Evolutionary conservation across 2,113 vertebrate genomes (phyloP).

Genomic region (Carassius carassius): DNA sequence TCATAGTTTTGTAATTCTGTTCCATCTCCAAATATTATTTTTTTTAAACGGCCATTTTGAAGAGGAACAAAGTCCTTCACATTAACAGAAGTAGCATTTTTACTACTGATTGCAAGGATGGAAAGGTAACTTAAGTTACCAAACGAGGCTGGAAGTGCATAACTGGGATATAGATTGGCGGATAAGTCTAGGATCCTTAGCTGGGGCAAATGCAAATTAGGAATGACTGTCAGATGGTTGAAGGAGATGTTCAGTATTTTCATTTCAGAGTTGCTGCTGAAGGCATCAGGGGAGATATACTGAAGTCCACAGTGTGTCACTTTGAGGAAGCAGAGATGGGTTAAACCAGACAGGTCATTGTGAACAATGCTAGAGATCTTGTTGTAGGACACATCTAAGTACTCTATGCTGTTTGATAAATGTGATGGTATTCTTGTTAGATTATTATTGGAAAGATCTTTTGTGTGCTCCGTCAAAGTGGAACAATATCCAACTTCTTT

Average conservation of each 20-base stretch:
- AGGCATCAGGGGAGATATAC: slow-evolving; percentile 57
- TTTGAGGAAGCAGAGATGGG: slow-evolving; percentile 64
- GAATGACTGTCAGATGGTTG: slow-evolving; percentile 61
- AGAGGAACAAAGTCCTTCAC: slow-evolving; percentile 61
- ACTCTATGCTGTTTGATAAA: slow-evolving; percentile 57
- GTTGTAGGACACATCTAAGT: slow-evolving; percentile 69
- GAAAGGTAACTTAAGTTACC: slow-evolving; percentile 53
- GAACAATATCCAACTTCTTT: slow-evolving; percentile 55
- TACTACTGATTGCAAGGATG: slow-evolving; percentile 61
- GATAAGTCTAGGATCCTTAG: slow-evolving; percentile 65
- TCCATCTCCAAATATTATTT: slow-evolving; percentile 59
- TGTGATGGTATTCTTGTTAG: slow-evolving; percentile 56
- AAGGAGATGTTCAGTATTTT: slow-evolving; percentile 67
- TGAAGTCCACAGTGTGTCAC: slow-evolving; percentile 62
- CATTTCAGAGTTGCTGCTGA: slow-evolving; percentile 57
- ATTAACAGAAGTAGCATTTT: slow-evolving; percentile 49
- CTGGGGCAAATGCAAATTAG: slow-evolving; percentile 57
- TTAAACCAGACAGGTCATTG: slow-evolving; percentile 47
- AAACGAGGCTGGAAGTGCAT: slow-evolving; percentile 60
- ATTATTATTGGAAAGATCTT: slow-evolving; percentile 59
- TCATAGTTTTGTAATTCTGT: slow-evolving; percentile 61
- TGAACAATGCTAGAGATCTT: slow-evolving; percentile 53
- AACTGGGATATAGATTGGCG: slow-evolving; percentile 61
- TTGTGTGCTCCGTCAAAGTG: slow-evolving; percentile 18
- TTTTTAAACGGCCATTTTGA: slow-evolving; percentile 52